Conservation (phyloP, 2,888 invertebrate genomes). For the Plagiodera versicolora region DNA sequence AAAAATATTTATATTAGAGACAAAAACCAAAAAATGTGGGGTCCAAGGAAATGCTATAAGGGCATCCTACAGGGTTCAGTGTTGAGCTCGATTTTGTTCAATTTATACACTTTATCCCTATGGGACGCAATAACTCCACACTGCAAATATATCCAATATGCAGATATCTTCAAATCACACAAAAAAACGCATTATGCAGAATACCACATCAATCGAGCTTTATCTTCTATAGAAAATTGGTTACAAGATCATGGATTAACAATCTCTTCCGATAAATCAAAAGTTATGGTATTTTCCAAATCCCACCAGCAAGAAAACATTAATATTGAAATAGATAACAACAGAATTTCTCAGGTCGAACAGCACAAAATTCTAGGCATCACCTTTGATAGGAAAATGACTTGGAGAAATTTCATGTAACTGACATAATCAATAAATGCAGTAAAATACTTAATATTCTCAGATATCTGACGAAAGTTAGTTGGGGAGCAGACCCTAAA, state of each 20-base stretch:
- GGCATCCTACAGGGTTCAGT: neutral
- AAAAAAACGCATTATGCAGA: neutral
- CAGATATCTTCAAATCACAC: neutral
- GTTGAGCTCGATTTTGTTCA: neutral
- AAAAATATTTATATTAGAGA: neutral
- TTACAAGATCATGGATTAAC: neutral
- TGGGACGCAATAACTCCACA: neutral
- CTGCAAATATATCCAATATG: neutral
- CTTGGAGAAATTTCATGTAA: neutral
- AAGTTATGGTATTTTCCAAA: neutral
- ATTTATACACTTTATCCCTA: neutral
- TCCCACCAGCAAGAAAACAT: neutral
- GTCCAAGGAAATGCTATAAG: neutral
- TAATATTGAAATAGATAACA: neutral
- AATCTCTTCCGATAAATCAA: neutral
- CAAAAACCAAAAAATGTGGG: neutral
- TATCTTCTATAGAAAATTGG: neutral
- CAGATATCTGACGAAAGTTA: neutral
- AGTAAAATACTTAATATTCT: neutral
- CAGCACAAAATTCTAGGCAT: neutral
- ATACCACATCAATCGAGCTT: neutral
- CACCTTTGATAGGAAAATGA: neutral
- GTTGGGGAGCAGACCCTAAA: neutral
- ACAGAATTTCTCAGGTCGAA: neutral
- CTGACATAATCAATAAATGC: neutral